phyloP scores from a whole-genome alignment of 2,797 vertebrate species.

The Phaenicophaeus curvirostris region DNA sequence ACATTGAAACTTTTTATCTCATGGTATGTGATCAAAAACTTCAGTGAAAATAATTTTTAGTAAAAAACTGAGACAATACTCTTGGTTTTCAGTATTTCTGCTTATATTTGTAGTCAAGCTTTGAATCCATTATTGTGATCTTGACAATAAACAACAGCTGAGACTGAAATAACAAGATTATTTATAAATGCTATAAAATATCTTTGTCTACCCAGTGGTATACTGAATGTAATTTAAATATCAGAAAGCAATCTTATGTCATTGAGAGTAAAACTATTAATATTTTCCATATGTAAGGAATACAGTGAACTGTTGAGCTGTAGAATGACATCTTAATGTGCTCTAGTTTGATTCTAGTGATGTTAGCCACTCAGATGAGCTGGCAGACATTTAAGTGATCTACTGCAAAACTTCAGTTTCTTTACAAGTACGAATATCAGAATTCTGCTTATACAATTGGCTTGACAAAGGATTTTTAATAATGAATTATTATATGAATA shows the following conservation, averaged over 20 bases:
- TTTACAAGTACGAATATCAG: neutral
- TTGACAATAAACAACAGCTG: slow-evolving; percentile 11
- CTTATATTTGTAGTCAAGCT: neutral
- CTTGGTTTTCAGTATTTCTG: neutral
- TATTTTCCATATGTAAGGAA: neutral
- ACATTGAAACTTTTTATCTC: neutral
- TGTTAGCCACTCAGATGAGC: neutral
- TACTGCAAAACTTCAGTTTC: neutral
- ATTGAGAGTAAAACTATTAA: neutral
- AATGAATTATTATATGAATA: slow-evolving; percentile 28
- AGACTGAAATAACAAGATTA: neutral
- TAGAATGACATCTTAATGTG: neutral
- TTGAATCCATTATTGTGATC: neutral
- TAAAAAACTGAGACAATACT: neutral
- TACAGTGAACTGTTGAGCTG: neutral
- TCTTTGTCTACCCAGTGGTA: neutral
- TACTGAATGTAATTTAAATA: neutral
- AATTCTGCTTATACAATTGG: neutral
- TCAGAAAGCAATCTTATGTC: neutral
- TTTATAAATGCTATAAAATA: neutral
- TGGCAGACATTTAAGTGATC: neutral
- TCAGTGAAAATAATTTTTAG: neutral
- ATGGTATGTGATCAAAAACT: neutral
- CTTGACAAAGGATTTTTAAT: neutral
- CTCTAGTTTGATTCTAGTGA: neutral